phyloP scores from a whole-genome alignment of 2,797 vertebrate genomes.

The Semotilus atromaculatus region DNA sequence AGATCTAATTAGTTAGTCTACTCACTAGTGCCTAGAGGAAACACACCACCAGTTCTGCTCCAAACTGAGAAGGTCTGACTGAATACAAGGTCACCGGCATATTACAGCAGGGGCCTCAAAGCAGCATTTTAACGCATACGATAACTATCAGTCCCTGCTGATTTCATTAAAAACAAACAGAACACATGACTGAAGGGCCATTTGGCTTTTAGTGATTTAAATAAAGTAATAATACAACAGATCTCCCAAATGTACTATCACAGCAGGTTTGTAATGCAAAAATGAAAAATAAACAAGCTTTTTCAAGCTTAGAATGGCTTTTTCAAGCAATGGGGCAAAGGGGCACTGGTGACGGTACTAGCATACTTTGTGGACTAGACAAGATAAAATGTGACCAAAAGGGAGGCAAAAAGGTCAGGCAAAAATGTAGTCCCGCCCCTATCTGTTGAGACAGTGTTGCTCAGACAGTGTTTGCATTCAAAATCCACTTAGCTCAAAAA shows the following conservation, averaged over 20 bases:
- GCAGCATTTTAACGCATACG: constrained; percentile 9
- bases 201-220: constrained; percentile 25
- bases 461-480: neutral
- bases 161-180: constrained; percentile 28
- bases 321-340: neutral
- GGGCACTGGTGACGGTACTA: neutral
- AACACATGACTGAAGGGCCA: constrained; percentile 3
- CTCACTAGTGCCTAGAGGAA: constrained; percentile 29
- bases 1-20: constrained; percentile 51
- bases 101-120: constrained; percentile 11
- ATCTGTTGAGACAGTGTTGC: neutral
- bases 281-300: neutral
- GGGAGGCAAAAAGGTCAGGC: neutral
- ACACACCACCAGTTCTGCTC: constrained; percentile 1
- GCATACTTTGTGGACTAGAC: neutral
- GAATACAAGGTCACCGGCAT: constrained; percentile 30
- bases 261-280: constrained; percentile 5
- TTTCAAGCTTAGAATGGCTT: neutral
- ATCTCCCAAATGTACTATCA: constrained; percentile 7
- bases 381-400: neutral
- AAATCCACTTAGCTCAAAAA: neutral
- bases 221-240: neutral
- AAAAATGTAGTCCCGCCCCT: neutral
- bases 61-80: constrained; percentile 4
- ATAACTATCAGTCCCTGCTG: constrained; percentile 15